Conservation (phyloP, 2,888 invertebrate genomes). For the Heliothis peltigera region DNA sequence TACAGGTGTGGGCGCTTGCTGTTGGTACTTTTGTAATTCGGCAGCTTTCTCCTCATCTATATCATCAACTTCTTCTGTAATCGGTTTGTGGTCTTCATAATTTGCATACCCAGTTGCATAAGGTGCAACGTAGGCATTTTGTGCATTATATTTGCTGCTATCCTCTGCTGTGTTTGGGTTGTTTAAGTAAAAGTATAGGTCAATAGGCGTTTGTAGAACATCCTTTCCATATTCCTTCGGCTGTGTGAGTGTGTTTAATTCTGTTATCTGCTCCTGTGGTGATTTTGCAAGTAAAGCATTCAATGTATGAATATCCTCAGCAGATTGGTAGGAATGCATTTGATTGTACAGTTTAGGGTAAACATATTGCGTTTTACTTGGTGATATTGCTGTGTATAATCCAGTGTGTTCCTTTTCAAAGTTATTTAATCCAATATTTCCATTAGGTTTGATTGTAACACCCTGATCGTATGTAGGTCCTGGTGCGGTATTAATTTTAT, state of each 20-base stretch:
- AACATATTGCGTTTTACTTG: slow-evolving; percentile 73
- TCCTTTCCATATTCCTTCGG: slow-evolving; percentile 63
- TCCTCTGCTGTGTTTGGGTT: slow-evolving; percentile 63
- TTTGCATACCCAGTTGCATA: slow-evolving; percentile 70
- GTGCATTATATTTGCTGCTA: slow-evolving; percentile 64
- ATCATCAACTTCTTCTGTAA: slow-evolving; percentile 61
- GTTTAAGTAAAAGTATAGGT: slow-evolving; percentile 81
- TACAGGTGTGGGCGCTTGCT: slow-evolving; percentile 16
- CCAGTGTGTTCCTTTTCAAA: slow-evolving; percentile 60
- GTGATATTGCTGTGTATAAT: slow-evolving; percentile 74
- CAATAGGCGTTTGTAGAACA: slow-evolving; percentile 75
- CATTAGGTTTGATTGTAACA: slow-evolving; percentile 83
- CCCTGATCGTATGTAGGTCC: slow-evolving; percentile 79
- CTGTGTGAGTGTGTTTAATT: slow-evolving; percentile 85
- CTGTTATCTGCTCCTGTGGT: slow-evolving; percentile 85
- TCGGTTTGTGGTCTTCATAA: slow-evolving; percentile 66
- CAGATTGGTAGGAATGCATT: slow-evolving; percentile 77
- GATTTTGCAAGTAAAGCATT: slow-evolving; percentile 85
- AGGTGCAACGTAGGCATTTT: slow-evolving; percentile 65
- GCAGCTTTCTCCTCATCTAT: slow-evolving; percentile 46
- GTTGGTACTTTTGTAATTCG: slow-evolving; percentile 14
- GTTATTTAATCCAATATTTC: slow-evolving; percentile 73
- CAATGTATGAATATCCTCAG: slow-evolving; percentile 81
- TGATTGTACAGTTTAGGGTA: slow-evolving; percentile 79
- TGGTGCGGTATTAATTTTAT: slow-evolving; percentile 73